Evolutionary conservation across 2,113 vertebrate species (phyloP).

Genomic region (Bombycilla garrulus): DNA sequence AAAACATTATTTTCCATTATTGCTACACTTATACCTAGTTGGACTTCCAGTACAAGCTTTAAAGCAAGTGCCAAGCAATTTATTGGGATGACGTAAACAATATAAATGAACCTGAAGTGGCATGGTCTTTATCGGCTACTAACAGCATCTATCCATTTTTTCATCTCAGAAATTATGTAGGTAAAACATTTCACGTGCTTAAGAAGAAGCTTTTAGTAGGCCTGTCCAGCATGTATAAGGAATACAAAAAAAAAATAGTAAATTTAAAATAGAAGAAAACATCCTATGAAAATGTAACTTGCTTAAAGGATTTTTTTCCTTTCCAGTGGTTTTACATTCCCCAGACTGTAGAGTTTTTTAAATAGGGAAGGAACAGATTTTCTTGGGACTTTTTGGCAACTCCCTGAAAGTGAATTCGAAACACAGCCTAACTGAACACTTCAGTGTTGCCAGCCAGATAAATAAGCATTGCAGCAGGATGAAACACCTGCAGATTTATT

Average conservation of each 20-base stretch:
- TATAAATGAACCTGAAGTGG: background rate
- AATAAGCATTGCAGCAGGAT: background rate
- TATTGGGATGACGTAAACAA: slow-evolving; percentile 5
- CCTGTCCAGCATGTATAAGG: background rate
- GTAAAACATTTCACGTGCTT: background rate
- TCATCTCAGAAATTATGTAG: background rate
- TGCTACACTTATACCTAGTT: background rate
- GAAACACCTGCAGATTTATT: background rate
- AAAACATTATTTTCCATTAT: background rate
- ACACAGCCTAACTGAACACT: background rate
- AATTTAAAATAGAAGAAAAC: background rate
- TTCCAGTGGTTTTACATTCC: background rate
- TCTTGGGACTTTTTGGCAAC: background rate
- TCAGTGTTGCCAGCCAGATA: background rate
- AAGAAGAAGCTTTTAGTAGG: background rate
- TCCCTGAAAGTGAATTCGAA: background rate
- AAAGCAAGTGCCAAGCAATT: slow-evolving; percentile 3
- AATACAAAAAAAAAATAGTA: background rate
- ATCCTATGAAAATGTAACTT: background rate
- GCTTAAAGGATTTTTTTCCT: background rate
- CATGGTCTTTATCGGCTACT: background rate
- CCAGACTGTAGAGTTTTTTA: background rate
- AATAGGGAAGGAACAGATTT: background rate
- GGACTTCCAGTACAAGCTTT: slow-evolving; percentile 7
- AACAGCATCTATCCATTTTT: background rate